Evolutionary conservation across 1,140 invertebrate genomes (phyloP), one percentile per base, ranked within the genome.

Genomic region (Tetragnatha versicolor): DNA sequence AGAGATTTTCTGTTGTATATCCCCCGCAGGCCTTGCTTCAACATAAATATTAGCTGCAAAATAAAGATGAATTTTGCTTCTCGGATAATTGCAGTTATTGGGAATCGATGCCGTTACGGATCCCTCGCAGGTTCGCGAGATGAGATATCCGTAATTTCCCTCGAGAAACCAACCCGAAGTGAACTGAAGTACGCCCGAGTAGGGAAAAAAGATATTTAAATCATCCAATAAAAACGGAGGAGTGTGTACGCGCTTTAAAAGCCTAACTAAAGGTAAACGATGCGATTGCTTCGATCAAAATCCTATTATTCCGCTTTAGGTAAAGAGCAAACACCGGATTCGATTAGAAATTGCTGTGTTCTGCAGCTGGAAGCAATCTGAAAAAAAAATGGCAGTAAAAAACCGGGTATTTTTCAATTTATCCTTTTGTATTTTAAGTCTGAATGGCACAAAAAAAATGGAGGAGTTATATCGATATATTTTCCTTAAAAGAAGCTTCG

Each of bases 71-170:
- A 73, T 73, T 60, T 73, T 55, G 22, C 69, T 60, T 60, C 45
- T 42, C 69, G 33, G 69, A 73, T 73, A 73, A 73, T 73, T 73
- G 69, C 69, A 58, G 37, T 60, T 73, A 73, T 73, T 29, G 69
- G 35, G 39, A 73, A 60, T 53, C 69, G 53, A 73, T 73, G 33
- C 29, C 35, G 69, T 73, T 60, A 73, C 31, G 60, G 69, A 73
- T 73, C 49, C 37, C 35, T 22, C 29, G 7, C 33, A 39, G 39
- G 42, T 17, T 47, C 42, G 12, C 12, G 42, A 47, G 25, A 53
- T 53, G 47, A 69, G 31, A 69, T 69, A 22, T 22, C 45, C 25
- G 10, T 31, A 29, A 25, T 58, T 31, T 53, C 17, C 33, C 29
- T 31, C 0, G 35, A 58, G 29, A 58, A 33, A 17, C 9, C 2